These are phyloP conservation scores for Dendrocopos noguchii DNA, from an alignment of 2,113 vertebrate genomes.

Conservation along the genomic window DNA sequence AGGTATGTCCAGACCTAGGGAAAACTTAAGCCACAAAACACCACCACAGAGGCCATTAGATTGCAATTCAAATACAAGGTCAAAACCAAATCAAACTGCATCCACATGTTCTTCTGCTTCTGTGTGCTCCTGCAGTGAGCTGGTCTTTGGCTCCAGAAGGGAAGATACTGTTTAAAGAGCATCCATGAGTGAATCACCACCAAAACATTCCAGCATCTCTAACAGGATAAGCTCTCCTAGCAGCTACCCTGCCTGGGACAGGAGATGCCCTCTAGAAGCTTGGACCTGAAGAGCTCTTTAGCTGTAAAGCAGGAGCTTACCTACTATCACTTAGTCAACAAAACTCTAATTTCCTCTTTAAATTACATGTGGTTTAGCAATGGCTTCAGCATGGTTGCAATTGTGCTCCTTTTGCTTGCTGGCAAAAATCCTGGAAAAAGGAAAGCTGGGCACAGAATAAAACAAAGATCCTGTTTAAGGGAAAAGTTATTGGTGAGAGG, in stretches of 20 bases:
- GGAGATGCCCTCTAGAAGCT: background rate
- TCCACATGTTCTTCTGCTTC: background rate
- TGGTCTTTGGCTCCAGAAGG: background rate
- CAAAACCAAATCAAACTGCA: conserved; percentile 20
- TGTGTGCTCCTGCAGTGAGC: background rate
- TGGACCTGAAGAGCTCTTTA: background rate
- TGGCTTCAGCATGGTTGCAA: background rate
- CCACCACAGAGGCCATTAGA: background rate
- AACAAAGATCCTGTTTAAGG: background rate
- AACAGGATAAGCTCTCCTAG: background rate
- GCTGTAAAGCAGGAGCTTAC: background rate
- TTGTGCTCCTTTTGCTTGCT: background rate
- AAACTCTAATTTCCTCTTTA: conserved; percentile 37
- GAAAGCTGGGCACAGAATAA: conserved; percentile 6
- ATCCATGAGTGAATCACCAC: background rate
- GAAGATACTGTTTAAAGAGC: background rate
- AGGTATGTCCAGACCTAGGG: background rate
- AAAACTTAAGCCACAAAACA: background rate
- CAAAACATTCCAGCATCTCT: background rate
- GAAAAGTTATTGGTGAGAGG: background rate
- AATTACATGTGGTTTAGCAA: conserved; percentile 6
- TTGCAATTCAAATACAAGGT: background rate
- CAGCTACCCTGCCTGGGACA: background rate
- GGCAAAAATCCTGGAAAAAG: background rate
- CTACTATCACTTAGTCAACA: conserved; percentile 13